Base-by-base conservation (phyloP, 2,888 invertebrate species). In the Stegophylla sp. region DNA sequence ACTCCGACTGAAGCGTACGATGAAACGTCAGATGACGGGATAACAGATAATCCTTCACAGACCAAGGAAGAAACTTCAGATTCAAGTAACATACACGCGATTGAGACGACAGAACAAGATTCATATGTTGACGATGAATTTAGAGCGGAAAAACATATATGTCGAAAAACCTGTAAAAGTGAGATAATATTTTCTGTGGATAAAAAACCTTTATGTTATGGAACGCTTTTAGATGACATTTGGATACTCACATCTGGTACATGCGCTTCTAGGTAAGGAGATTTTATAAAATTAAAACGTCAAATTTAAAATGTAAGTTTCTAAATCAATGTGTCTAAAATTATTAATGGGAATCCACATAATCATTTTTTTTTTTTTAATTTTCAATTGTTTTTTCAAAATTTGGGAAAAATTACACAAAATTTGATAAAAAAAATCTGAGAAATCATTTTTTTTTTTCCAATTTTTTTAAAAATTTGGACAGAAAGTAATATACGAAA, bases 191-290 rank as follows among this genome's bases (percentile, higher is more conserved):
- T 84, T 76, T 56, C 83, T 12, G 72, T 82, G 13, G 79, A 82
- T 5, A 82, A 82, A 26, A 69, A 82, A 51, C 83, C 84, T 1
- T 73, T 85, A 15, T 85, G 85, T 76, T 83, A 84, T 56, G 85
- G 85, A n/a, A 84, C 83, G 43, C 83, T 84, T 82, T 82, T 85
- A 23, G 84, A 83, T 53, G 82, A 84, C 74, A 84, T 85, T 63
- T 84, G 84, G 84, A 82, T 84, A 69, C 83, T 85, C 66, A 85
- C 85, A 41, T 84, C 84, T 43, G 85, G 84, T 48, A 83, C 84
- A n/a, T 85, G 85, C 81, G 85, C 84, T 83, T 84, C 84, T 76
- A 85, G 83, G 84, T 84, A 83, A 53, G 82, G 67, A 76, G 28
- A 34, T 7, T 34, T 34, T 7, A 34, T 34, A 34, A 34, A 34